These are phyloP conservation scores for Perca fluviatilis DNA, from an alignment of 2,113 vertebrate species.

Conservation along the genomic window DNA sequence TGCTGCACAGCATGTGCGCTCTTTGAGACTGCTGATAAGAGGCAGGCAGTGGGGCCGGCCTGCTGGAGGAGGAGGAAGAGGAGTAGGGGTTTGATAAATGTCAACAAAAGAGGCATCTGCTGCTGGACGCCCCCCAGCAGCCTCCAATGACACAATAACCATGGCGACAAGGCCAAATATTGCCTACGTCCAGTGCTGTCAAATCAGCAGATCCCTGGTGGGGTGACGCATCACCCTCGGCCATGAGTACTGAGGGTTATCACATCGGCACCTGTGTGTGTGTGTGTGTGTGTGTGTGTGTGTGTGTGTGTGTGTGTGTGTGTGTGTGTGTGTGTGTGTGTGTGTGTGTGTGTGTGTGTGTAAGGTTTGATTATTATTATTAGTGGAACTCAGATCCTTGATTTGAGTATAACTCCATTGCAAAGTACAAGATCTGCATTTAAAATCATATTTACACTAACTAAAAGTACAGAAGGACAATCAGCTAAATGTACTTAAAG, in stretches of 20 bases:
- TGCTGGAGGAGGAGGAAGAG: constrained; percentile 28
- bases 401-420: neutral
- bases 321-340: too few species aligned
- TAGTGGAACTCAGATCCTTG: neutral
- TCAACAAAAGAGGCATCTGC: constrained; percentile 33
- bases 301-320: too few species aligned
- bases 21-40: constrained; percentile 68
- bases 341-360: too few species aligned
- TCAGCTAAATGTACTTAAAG: neutral
- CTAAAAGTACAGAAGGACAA: neutral
- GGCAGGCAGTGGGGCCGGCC: constrained; percentile 26
- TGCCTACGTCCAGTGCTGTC: constrained; percentile 36
- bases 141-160: constrained; percentile 58
- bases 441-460: neutral
- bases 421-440: neutral
- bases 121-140: constrained; percentile 12
- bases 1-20: constrained; percentile 46
- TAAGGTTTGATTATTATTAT: too few species aligned
- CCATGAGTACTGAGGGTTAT: constrained; percentile 7
- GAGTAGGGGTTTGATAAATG: constrained; percentile 60
- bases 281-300: too few species aligned
- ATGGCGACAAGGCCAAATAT: constrained; percentile 62
- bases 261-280: neutral
- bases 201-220: constrained; percentile 32
- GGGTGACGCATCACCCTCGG: constrained; percentile 29